A percentile compares a stretch with the other conserved stretches of the same genome.
Evolutionary conservation across 2,113 vertebrate genomes (phyloP).

Genomic region (Phyllostomus discolor): DNA sequence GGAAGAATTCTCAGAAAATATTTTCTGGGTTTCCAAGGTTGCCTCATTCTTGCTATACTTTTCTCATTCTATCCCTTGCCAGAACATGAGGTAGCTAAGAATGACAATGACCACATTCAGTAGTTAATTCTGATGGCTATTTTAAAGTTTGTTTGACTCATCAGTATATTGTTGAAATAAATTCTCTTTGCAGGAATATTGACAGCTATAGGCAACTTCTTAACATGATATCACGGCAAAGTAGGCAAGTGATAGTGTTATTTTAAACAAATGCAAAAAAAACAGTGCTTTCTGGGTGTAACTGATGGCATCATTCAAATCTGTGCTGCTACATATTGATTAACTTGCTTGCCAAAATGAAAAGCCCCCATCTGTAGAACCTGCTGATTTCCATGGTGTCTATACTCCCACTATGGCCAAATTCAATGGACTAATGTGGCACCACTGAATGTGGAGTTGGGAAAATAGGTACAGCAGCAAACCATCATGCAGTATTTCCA

Average conservation of each 20-base stretch:
- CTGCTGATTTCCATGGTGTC: background rate
- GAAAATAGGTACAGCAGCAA: background rate
- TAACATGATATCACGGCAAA: background rate
- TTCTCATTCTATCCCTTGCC: constrained; percentile 40
- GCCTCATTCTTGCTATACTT: constrained; percentile 41
- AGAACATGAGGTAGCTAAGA: constrained; percentile 59
- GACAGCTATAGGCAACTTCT: background rate
- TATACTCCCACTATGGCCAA: background rate
- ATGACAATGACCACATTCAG: constrained; percentile 45
- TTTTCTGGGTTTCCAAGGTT: constrained; percentile 53
- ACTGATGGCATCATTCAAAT: background rate
- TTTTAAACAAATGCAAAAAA: background rate
- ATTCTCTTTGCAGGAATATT: background rate
- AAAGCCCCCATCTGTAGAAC: background rate
- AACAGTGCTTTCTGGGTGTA: background rate
- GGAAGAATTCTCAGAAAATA: constrained; percentile 49
- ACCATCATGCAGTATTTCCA: background rate
- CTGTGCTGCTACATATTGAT: background rate
- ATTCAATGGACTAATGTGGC: background rate
- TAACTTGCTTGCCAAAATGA: background rate
- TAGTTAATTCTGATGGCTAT: constrained; percentile 41
- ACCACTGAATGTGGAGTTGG: background rate
- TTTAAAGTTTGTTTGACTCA: constrained; percentile 36
- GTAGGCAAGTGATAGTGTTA: background rate
- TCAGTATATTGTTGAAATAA: background rate